Evolutionary conservation across 1,140 invertebrate species (phyloP).

Genomic region (Leucophenga varia): DNA sequence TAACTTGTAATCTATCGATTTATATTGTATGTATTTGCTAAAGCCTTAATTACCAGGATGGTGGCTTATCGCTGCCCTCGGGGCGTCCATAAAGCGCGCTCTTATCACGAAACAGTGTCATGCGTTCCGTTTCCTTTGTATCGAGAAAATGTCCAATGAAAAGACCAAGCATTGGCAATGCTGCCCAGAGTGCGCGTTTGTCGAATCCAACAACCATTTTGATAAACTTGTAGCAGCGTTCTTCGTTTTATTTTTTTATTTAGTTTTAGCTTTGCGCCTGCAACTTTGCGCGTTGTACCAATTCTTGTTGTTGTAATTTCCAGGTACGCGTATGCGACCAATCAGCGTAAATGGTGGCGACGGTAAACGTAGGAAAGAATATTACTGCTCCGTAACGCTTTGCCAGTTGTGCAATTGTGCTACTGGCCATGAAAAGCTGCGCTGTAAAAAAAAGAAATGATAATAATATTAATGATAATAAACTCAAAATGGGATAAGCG

Average conservation of each 20-base stretch:
- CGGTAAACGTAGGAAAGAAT: conserved; percentile 64
- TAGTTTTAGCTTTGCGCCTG: conserved; percentile 28
- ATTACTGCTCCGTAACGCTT: conserved; percentile 64
- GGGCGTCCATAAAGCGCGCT: conserved; percentile 71
- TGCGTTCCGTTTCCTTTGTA: conserved; percentile 66
- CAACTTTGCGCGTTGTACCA: conserved; percentile 32
- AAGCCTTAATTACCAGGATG: conserved; percentile 63
- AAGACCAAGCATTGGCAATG: conserved; percentile 61
- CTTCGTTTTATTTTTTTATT: neutral
- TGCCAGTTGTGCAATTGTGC: conserved; percentile 38
- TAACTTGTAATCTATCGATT: too few relatives aligned
- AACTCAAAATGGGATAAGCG: too few relatives aligned
- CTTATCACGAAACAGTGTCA: conserved; percentile 74
- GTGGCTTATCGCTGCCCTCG: conserved; percentile 64
- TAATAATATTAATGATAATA: too few relatives aligned
- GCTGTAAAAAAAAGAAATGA: too few relatives aligned
- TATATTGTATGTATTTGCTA: conserved; percentile 10
- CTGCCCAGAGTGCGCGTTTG: conserved; percentile 51
- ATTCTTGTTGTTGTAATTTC: conserved; percentile 61
- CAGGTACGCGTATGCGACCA: conserved; percentile 69
- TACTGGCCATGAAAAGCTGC: conserved; percentile 54
- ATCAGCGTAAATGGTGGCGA: conserved; percentile 66
- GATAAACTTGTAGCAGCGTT: too few relatives aligned
- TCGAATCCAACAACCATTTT: conserved; percentile 61
- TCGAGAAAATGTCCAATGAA: conserved; percentile 67